A percentile compares a stretch with the other conserved stretches of the same genome.
Evolutionary conservation across 2,888 invertebrate genomes (phyloP).

Genomic region (Petrolisthes manimaculis): DNA sequence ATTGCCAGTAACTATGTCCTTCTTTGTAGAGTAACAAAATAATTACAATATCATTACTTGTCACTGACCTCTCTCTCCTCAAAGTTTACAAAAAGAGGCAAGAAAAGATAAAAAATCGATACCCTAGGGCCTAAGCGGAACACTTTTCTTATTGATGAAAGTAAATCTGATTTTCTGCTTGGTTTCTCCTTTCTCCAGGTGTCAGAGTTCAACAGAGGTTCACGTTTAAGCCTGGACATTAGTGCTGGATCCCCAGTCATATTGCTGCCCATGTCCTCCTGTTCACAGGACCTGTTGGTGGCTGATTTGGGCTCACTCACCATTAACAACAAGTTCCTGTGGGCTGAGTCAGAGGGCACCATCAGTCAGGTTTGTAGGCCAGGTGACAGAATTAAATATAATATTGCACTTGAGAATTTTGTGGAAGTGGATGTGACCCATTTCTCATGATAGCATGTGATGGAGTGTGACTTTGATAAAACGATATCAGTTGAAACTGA

Average conservation of each 20-base stretch:
- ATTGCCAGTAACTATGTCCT: not conserved
- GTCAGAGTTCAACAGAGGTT: constrained; percentile 68
- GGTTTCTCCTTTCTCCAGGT: constrained; percentile 46
- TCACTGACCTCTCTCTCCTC: no score
- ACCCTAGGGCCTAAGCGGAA: no score
- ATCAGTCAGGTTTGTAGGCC: constrained; percentile 63
- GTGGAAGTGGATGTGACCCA: not conserved
- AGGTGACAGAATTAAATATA: not conserved
- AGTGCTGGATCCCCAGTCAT: constrained; percentile 85
- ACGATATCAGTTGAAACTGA: not conserved
- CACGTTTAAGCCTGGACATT: constrained; percentile 76
- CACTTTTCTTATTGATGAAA: no score
- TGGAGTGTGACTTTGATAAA: not conserved
- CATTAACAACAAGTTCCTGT: constrained; percentile 82
- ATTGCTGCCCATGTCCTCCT: constrained; percentile 86
- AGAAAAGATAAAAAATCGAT: no score
- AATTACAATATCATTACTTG: no score
- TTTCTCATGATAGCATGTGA: not conserved
- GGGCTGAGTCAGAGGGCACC: constrained; percentile 68
- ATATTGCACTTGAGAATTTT: no score
- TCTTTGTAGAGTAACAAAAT: not conserved
- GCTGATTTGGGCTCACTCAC: constrained; percentile 84
- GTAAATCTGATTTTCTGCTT: no score
- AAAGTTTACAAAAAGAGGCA: no score
- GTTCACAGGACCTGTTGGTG: constrained; percentile 82